Conservation (phyloP, 2,888 invertebrate species). For the Liopterus haemorrhoidalis region DNA sequence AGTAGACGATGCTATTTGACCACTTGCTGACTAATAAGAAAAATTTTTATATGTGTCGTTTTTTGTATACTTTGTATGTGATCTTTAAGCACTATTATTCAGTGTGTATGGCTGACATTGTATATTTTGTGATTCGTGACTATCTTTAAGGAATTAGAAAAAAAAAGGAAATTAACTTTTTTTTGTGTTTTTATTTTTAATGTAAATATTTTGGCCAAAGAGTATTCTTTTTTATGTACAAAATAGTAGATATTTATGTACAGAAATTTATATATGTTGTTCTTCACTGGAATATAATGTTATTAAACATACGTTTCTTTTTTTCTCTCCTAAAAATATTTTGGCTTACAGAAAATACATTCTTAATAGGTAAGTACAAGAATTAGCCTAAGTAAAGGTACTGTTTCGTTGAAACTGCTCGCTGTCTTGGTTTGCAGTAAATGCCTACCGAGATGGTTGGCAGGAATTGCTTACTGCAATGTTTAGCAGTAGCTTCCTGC, state of each 20-base stretch:
- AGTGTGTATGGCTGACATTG: constrained; percentile 3
- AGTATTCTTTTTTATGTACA: constrained; percentile 40
- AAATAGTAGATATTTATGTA: constrained; percentile 40
- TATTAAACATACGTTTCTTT: constrained; percentile 18
- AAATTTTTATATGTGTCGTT: constrained; percentile 24
- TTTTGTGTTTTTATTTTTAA: constrained; percentile 35
- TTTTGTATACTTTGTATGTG: constrained; percentile 24
- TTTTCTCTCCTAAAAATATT: too few relatives aligned
- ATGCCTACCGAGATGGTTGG: too few relatives aligned
- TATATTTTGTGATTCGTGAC: background rate
- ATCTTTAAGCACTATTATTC: constrained; percentile 20
- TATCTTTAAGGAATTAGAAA: constrained; percentile 21
- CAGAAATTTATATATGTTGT: constrained; percentile 48
- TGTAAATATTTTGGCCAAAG: constrained; percentile 48
- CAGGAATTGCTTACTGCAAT: too few relatives aligned
- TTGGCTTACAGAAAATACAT: too few relatives aligned
- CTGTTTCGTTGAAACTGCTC: too few relatives aligned
- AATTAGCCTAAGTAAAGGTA: too few relatives aligned
- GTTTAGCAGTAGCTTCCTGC: too few relatives aligned
- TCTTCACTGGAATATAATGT: constrained; percentile 36
- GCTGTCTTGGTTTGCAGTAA: too few relatives aligned
- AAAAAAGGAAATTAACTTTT: constrained; percentile 37
- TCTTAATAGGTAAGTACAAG: too few relatives aligned
- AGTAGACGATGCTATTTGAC: too few relatives aligned
- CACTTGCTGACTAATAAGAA: too few relatives aligned